A percentile compares a stretch with the other conserved stretches of the same genome.
phyloP scores from a whole-genome alignment of 2,113 vertebrate species.

The Oreochromis spilurus region DNA sequence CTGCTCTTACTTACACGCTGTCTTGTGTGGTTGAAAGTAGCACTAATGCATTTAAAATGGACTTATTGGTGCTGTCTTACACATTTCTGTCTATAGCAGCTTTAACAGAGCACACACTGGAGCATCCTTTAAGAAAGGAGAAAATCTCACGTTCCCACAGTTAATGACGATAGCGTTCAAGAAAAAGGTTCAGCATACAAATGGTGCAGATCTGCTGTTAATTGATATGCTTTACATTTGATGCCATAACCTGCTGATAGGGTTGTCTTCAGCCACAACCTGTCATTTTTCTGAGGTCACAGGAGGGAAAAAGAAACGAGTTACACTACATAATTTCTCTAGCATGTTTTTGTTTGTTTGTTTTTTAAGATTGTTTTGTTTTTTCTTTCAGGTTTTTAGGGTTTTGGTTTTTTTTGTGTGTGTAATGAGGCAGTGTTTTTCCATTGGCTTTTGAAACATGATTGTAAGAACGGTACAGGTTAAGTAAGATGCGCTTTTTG shows the following conservation, averaged over 20 bases:
- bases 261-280: not conserved
- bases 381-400: not conserved
- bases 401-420: not conserved
- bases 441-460: not conserved
- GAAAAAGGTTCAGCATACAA: not conserved
- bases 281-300: not conserved
- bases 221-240: not conserved
- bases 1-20: not conserved
- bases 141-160: not conserved
- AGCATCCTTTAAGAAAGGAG: not conserved
- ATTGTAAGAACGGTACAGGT: not conserved
- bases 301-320: not conserved
- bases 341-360: accelerated
- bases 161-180: not conserved
- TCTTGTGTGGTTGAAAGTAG: not conserved
- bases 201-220: not conserved
- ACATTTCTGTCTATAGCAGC: not conserved
- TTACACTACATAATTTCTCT: not conserved
- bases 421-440: not conserved
- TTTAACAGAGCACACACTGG: not conserved
- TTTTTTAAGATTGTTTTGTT: not conserved
- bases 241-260: not conserved
- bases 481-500: not conserved
- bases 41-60: not conserved
- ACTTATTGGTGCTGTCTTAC: not conserved